phyloP scores from a whole-genome alignment of 2,888 invertebrate genomes.

The Malthinus seriepunctatus region DNA sequence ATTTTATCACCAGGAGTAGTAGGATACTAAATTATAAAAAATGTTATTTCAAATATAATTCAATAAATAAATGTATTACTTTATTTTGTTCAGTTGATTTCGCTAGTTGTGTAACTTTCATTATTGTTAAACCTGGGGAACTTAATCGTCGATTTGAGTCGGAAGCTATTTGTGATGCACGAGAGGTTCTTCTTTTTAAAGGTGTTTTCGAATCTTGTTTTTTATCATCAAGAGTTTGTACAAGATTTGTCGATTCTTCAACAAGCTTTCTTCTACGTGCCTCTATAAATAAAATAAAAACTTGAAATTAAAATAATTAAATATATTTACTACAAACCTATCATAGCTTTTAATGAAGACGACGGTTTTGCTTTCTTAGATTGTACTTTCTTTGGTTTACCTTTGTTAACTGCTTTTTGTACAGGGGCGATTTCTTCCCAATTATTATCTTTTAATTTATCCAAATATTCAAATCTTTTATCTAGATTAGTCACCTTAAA shows the following conservation, averaged over 20 bases:
- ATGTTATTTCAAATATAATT: background rate
- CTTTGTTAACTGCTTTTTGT: constrained; percentile 3
- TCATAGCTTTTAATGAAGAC: constrained; percentile 41
- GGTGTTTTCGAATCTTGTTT: too few species aligned
- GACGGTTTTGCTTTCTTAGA: constrained; percentile 30
- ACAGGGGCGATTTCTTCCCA: constrained; percentile 59
- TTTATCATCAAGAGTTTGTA: background rate
- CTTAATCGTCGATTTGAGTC: constrained; percentile 24
- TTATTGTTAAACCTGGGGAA: constrained; percentile 43
- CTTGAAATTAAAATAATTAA: background rate
- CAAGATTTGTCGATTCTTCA: background rate
- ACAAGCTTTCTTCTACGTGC: too few species aligned
- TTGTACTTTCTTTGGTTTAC: constrained; percentile 36
- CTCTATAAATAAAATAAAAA: too few species aligned
- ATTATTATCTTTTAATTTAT: constrained; percentile 53
- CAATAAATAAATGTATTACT: background rate
- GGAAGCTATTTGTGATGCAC: too few species aligned
- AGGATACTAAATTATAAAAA: constrained; percentile 2
- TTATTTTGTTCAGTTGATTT: background rate
- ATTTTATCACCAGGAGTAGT: background rate
- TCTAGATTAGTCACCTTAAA: constrained; percentile 66
- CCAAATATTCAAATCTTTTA: constrained; percentile 61
- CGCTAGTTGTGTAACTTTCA: constrained; percentile 37
- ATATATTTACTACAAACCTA: constrained; percentile 18
- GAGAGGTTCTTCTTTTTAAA: too few species aligned